These are phyloP conservation scores for Geopemphigus sp. DNA, from an alignment of 1,140 invertebrate species.

Conservation along the genomic window DNA sequence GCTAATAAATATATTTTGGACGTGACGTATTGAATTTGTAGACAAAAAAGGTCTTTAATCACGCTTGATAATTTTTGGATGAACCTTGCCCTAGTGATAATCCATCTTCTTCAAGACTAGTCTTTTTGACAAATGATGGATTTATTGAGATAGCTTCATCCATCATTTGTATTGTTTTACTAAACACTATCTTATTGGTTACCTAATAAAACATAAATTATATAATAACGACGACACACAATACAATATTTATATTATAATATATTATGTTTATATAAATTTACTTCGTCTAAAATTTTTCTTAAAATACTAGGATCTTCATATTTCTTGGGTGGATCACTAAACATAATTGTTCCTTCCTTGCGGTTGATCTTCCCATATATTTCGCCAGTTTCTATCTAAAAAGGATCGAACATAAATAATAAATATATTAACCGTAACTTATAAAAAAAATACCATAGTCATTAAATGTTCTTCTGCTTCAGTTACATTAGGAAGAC, in stretches of 20 bases:
- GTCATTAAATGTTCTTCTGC: slow-evolving; percentile 93
- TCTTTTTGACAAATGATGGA: slow-evolving; percentile 77
- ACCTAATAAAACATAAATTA: slow-evolving; percentile 58
- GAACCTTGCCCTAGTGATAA: slow-evolving; percentile 29
- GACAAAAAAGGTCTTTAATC: not conserved
- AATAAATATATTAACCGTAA: slow-evolving; percentile 22
- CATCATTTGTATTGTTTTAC: slow-evolving; percentile 85
- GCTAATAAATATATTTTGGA: not conserved
- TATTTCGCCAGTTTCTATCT: slow-evolving; percentile 97
- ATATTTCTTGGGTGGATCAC: slow-evolving; percentile 94
- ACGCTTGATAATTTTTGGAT: slow-evolving; percentile 32
- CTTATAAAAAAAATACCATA: slow-evolving; percentile 67
- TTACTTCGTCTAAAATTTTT: slow-evolving; percentile 73
- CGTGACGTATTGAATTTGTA: not conserved
- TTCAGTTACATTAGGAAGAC: slow-evolving; percentile 75
- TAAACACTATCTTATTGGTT: slow-evolving; percentile 79
- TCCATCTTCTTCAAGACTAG: slow-evolving; percentile 52
- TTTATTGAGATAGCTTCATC: slow-evolving; percentile 92
- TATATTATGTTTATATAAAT: slow-evolving; percentile 30
- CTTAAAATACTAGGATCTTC: slow-evolving; percentile 83
- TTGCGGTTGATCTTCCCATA: slow-evolving; percentile 97
- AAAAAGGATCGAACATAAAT: slow-evolving; percentile 51
- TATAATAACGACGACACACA: not conserved
- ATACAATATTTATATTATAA: not conserved
- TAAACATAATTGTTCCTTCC: slow-evolving; percentile 96